Evolutionary conservation across 2,113 vertebrate genomes (phyloP).

Genomic region (Zapornia atra): DNA sequence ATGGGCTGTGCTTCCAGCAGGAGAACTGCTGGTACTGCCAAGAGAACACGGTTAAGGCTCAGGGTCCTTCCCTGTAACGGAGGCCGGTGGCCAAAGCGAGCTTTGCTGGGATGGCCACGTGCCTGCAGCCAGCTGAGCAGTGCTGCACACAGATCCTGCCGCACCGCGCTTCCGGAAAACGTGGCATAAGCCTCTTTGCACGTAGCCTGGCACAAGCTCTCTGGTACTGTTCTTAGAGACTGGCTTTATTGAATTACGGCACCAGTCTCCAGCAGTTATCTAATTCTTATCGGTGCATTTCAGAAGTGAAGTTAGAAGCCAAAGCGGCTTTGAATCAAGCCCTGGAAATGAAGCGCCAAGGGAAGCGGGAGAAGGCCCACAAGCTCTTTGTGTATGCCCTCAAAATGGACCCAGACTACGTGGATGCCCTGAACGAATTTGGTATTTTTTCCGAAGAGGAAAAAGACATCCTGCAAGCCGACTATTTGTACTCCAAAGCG

Average conservation of each 20-base stretch:
- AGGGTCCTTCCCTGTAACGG: neutral
- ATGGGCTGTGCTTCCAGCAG: neutral
- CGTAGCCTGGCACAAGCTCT: neutral
- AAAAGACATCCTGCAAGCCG: constrained; percentile 92
- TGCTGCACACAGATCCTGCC: neutral
- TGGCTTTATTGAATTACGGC: neutral
- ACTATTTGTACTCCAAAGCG: constrained; percentile 92
- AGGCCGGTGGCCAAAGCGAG: neutral
- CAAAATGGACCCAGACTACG: constrained; percentile 90
- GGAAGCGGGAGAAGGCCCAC: constrained; percentile 92
- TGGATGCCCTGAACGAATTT: constrained; percentile 91
- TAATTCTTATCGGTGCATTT: neutral
- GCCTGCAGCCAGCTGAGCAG: neutral
- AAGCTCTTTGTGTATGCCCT: constrained; percentile 91
- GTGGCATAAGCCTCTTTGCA: neutral
- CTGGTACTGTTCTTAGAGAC: accelerated
- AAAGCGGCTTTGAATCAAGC: constrained; percentile 91
- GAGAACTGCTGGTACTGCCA: neutral
- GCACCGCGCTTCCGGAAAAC: neutral
- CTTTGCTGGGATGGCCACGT: neutral
- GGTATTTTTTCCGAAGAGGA: constrained; percentile 95
- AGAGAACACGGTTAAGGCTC: accelerated
- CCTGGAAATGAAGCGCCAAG: constrained; percentile 92
- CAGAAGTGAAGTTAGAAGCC: constrained; percentile 88
- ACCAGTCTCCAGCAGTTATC: neutral